Conservation (phyloP, 2,888 invertebrate species). For the Epinotia nisella region DNA sequence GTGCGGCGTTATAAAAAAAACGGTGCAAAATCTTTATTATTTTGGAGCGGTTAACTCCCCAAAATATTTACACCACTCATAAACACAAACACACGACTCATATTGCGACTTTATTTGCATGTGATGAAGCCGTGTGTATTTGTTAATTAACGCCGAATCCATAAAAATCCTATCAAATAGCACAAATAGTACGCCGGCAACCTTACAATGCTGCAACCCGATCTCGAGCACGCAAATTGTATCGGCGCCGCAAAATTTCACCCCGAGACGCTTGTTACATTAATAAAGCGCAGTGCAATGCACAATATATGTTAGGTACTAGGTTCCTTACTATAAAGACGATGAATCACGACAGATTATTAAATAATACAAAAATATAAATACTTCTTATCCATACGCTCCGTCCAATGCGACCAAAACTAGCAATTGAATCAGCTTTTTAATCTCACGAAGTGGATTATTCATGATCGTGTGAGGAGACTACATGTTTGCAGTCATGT, state of each 20-base stretch:
- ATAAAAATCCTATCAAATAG: conserved; percentile 20
- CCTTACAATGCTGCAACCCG: conserved; percentile 34
- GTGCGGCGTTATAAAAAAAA: no score
- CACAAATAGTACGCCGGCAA: conserved; percentile 14
- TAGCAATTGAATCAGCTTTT: not conserved
- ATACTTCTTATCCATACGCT: no score
- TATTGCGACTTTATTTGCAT: not conserved
- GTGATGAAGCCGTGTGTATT: not conserved
- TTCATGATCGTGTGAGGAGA: not conserved
- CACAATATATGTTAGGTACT: not conserved
- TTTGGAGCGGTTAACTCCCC: not conserved
- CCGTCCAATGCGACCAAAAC: not conserved
- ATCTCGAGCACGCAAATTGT: conserved; percentile 45
- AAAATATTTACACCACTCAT: not conserved
- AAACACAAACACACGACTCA: not conserved
- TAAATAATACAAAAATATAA: not conserved
- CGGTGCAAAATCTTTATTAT: no score
- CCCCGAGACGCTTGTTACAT: conserved; percentile 52
- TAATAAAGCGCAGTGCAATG: conserved; percentile 30
- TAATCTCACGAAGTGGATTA: not conserved
- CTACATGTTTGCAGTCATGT: no score
- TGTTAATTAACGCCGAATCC: conserved; percentile 10
- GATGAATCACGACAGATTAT: not conserved
- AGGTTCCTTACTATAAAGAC: not conserved
- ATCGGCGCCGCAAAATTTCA: conserved; percentile 54